These are phyloP conservation scores for Lycopodina hypogea DNA, from an alignment of 37 sponge, comb jelly and placozoan species.

Conservation along the genomic window DNA sequence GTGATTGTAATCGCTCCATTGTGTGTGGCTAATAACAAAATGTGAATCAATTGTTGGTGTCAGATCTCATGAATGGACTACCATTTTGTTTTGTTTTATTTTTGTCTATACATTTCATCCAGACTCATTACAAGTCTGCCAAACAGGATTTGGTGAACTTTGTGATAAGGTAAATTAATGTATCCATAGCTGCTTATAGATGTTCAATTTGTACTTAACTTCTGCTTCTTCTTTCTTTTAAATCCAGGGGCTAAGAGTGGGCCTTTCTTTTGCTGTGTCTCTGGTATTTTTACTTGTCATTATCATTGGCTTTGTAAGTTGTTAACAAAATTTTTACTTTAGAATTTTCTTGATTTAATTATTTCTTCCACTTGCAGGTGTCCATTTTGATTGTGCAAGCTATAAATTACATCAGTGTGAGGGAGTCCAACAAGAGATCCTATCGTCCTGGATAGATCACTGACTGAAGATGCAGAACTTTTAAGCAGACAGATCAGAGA, in stretches of 20 bases:
- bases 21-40: no score
- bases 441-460: conserved; percentile 40
- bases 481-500: no score
- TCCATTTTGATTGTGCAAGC: conserved; percentile 49
- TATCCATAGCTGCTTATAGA: background rate
- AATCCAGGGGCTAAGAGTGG: conserved; percentile 40
- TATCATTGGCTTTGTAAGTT: conserved; percentile 56
- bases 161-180: background rate
- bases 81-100: no score
- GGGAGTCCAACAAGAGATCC: conserved; percentile 58
- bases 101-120: no score
- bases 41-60: no score
- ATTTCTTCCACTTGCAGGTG: conserved; percentile 21
- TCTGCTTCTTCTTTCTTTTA: background rate
- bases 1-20: no score
- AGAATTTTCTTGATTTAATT: background rate
- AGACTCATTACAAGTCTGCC: background rate
- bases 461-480: no score
- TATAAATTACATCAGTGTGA: conserved; percentile 59
- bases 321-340: no score
- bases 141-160: background rate
- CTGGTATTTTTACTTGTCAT: conserved; percentile 54
- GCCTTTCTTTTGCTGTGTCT: conserved; percentile 42
- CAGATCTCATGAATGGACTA: no score
- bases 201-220: background rate